Base-by-base conservation (phyloP, 2,888 invertebrate species). In the Xylophagus ater region DNA sequence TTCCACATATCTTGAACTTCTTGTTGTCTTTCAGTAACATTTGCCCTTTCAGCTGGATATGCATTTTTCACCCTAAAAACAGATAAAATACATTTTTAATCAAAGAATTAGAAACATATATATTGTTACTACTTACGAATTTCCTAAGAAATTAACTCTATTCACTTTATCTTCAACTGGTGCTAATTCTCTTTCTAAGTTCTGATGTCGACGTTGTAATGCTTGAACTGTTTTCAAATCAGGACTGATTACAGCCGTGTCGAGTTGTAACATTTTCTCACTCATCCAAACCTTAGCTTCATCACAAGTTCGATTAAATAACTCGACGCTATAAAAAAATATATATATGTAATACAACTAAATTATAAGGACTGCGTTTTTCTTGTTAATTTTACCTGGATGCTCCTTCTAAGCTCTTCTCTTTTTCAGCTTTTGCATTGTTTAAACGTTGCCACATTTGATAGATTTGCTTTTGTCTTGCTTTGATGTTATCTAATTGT, bases 241-340 rank as follows among this genome's bases (percentile, higher is more conserved):
- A 3, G 83, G 79, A 0, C 87, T 89, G 3, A 81, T 60, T 23
- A 78, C 78, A 1, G 76, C 75, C 0, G 76, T 78, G 30, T 88
- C 89, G 41, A 94, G 62, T 59, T 92, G 89, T 44, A 81, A 79
- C 70, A 89, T 87, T 66, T 97, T 97, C 66, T 96, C 96, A 38
- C 79, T 71, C 85, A 98, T 96, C 96, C 97, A 97, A 57, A 93
- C 93, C 48, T 84, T 78, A 0, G 94, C 89, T 60, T 97, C 97
- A 57, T 92, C 93, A 62, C 96, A 97, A 0, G 90, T 89, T 38
- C 93, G 82, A 56, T 90, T 81, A 70, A 96, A 98, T 7, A 96
- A 69, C 59, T 96, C 96, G 51, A 98, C 92, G 56, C 88, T 88
- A 9, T 4, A 14, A 13, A 2, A 28, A 18, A 13, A 13, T 8